Base-by-base conservation (phyloP, 2,888 invertebrate species). In the Protophormia terraenovae region DNA sequence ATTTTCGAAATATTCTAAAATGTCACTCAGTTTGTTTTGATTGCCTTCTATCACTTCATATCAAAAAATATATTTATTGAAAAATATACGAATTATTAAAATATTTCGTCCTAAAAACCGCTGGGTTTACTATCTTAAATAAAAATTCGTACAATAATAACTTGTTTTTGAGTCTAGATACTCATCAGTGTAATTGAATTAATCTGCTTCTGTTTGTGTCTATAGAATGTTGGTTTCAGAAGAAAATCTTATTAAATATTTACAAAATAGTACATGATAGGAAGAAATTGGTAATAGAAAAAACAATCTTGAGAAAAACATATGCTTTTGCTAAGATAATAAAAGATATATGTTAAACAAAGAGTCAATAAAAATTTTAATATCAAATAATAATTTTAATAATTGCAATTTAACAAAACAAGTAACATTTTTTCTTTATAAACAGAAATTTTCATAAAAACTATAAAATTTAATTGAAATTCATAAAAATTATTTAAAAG, bases 131-230 rank as follows among this genome's bases (percentile, higher is more conserved):
- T n/a, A n/a, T n/a, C n/a, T n/a, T n/a, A n/a, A n/a, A n/a, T n/a
- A n/a, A n/a, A n/a, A n/a, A n/a, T n/a, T n/a, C n/a, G n/a, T n/a
- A 66, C 16, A 45, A 35, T 53, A 53, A 69, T 22, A 24, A 50
- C 47, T 47, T 32, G 22, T 66, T 66, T 66, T 66, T 16, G 10
- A 27, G 16, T 8, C 27, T 45, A 24, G 8, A 69, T 53, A 32
- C 35, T 53, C 35, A 69, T 24, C 32, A 69, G 50, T 22, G 53
- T 69, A 69, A 69, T 69, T 53, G 35, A 69, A 69, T 53, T 69
- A 69, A 69, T 69, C 53, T 53, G 3, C 24, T 27, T 24, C 14
- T 38, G 24, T 41, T 41, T 24, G 64, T 64, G 38, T 24, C n/a
- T n/a, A n/a, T n/a, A n/a, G n/a, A 38, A 24, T 27, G 10, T 8